Base-by-base conservation (phyloP, 2,888 invertebrate genomes). In the Epinotia brunnichana region DNA sequence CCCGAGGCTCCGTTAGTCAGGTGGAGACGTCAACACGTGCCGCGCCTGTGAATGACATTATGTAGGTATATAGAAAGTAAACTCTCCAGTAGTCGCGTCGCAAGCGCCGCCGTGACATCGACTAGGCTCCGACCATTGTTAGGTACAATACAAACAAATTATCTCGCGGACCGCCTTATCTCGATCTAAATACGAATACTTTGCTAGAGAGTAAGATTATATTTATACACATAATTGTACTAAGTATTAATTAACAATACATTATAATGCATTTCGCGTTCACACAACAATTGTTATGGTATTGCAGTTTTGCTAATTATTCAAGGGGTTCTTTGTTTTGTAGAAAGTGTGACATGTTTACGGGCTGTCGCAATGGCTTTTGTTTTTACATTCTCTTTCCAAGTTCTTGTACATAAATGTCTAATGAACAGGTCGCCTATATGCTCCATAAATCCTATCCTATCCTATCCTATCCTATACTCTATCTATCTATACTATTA, bases 41-140 rank as follows among this genome's bases (percentile, higher is more conserved):
- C 85, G 76, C 82, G 90, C 87, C 84, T 91, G 84, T 82, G 77
- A 89, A 90, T 86, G 85, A 84, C 85, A 85, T 79, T 81, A 67
- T 53, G 67, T 67, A 76, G 44, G 67, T 67, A 76, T 78, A 80
- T 90, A 89, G 90, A 90, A 91, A 90, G 90, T 87, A 87, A 89
- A 87, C 87, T 90, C 87, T 88, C 88, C 83, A 82, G n/a, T n/a
- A n/a, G n/a, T n/a, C n/a, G n/a, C n/a, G 79, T 76, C 76, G 76
- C 79, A 79, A 68, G 76, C 74, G 74, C 74, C 77, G 79, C 69
- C 68, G 80, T 80, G 80, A 82, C 81, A 78, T 75, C 77, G 75
- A 78, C 76, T 78, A 67, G 71, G 78, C 82, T 81, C 77, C 79
- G 76, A 70, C 80, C 75, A 82, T 85, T 84, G 83, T 85, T 81